A percentile compares a stretch with the other conserved stretches of the same genome.
Evolutionary conservation across 2,113 vertebrate genomes (phyloP).

Genomic region (Callocephalon fimbriatum): DNA sequence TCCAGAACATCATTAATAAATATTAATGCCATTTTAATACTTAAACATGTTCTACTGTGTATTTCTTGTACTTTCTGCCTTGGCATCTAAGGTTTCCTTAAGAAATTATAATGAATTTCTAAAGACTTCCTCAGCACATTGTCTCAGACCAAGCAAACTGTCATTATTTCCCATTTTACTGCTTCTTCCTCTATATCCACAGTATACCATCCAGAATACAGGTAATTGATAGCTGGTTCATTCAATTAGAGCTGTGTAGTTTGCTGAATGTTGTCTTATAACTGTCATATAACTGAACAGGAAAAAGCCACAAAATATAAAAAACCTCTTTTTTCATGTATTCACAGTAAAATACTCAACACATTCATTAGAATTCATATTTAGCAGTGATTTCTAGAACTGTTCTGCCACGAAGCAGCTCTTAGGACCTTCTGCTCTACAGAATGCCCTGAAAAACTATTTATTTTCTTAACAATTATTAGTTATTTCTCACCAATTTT

Average conservation of each 20-base stretch:
- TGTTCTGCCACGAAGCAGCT: neutral
- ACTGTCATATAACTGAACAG: neutral
- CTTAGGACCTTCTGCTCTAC: neutral
- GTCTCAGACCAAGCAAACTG: neutral
- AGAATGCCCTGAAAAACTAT: neutral
- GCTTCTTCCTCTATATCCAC: neutral
- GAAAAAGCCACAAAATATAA: neutral
- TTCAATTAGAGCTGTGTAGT: neutral
- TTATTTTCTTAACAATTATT: neutral
- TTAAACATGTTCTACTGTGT: slow-evolving; percentile 1
- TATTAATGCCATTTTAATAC: slow-evolving; percentile 65
- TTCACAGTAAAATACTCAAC: neutral
- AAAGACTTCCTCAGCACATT: neutral
- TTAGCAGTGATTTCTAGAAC: neutral
- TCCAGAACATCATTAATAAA: slow-evolving; percentile 41
- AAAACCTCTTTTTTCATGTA: rapidly evolving
- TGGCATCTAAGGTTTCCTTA: neutral
- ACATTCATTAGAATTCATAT: neutral
- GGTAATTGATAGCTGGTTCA: neutral
- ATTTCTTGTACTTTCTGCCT: neutral
- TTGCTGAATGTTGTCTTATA: neutral
- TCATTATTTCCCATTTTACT: neutral
- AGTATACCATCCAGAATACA: neutral
- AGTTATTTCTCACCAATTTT: neutral
- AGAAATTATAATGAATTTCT: slow-evolving; percentile 3